Base-by-base conservation (phyloP, 2,797 vertebrate genomes). In the Peromyscus eremicus region DNA sequence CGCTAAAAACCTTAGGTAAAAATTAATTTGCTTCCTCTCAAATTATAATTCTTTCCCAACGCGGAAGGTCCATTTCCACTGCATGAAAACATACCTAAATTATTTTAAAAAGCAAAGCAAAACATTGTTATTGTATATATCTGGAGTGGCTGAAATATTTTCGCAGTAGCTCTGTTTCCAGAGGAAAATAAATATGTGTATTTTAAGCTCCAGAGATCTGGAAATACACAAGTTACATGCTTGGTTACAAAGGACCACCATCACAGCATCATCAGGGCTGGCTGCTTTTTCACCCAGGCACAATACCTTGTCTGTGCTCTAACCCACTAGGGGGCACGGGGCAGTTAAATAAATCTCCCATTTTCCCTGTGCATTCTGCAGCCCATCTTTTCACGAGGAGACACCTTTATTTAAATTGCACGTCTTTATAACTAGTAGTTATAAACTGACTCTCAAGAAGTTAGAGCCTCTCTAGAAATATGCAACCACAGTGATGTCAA, bases 1-100 rank as follows among this genome's bases (percentile, higher is more conserved):
- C 83, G 75, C 96, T 60, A 62, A 76, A 94, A 97, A 94, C 37
- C 87, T 94, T 80, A 93, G 62, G 97, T 94, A 86, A 94, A 97
- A 97, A 96, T 95, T 95, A 97, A 97, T 25, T 92, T 94, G 25
- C 91, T 96, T 96, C 97, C 97, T 96, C 91, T 97, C 89, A 96
- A 92, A 89, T 98, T 88, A 94, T 97, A 94, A 97, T 96, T 94
- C 62, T 46, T 86, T 91, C 79, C 64, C 62, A 89, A 88, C 32
- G 17, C 19, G 11, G 75, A 96, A 83, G n/a, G 34, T 43, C 77
- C 60, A 84, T 96, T 92, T 95, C 82, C 88, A 91, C 37, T 84
- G 84, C 73, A 49, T 85, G 70, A 80, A 96, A 95, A 92, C 16
- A 29, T 49, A 90, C 23, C 66, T 49, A 92, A 94, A 79, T 81